Conservation (phyloP, 2,113 vertebrate species). For the Cricetomys ansorgei region DNA sequence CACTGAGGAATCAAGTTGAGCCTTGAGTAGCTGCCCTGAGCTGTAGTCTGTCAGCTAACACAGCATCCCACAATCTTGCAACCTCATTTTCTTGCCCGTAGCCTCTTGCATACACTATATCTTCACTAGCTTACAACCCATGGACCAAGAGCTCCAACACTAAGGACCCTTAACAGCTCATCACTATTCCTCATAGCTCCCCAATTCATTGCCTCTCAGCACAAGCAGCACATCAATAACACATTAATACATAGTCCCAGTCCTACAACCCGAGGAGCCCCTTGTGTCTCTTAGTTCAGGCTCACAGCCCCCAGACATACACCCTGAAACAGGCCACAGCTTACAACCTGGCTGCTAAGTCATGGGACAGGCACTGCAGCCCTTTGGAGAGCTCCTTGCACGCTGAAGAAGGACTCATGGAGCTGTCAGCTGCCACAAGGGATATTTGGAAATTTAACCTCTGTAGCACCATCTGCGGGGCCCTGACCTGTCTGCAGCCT, state of each 20-base stretch:
- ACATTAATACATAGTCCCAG: accelerated
- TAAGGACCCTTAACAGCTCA: too few relatives aligned
- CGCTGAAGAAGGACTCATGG: too few relatives aligned
- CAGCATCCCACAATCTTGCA: accelerated
- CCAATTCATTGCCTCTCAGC: too few relatives aligned
- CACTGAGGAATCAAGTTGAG: not conserved
- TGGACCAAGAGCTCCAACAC: not conserved
- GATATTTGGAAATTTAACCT: not conserved
- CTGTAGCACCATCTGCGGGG: accelerated
- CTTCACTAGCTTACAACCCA: not conserved
- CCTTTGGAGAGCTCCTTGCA: too few relatives aligned
- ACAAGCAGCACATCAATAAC: accelerated
- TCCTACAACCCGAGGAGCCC: not conserved
- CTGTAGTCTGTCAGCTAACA: not conserved
- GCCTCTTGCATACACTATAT: accelerated
- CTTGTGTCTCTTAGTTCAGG: too few relatives aligned
- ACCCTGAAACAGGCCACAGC: not conserved
- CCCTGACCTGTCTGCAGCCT: too few relatives aligned
- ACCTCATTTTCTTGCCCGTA: accelerated
- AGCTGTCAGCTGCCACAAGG: not conserved
- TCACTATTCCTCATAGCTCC: not conserved
- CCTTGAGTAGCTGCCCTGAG: too few relatives aligned
- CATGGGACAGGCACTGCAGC: accelerated
- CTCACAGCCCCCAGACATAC: not conserved
- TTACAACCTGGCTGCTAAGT: not conserved